phyloP scores from a whole-genome alignment of 2,888 invertebrate species.

The Rhingia campestris region DNA sequence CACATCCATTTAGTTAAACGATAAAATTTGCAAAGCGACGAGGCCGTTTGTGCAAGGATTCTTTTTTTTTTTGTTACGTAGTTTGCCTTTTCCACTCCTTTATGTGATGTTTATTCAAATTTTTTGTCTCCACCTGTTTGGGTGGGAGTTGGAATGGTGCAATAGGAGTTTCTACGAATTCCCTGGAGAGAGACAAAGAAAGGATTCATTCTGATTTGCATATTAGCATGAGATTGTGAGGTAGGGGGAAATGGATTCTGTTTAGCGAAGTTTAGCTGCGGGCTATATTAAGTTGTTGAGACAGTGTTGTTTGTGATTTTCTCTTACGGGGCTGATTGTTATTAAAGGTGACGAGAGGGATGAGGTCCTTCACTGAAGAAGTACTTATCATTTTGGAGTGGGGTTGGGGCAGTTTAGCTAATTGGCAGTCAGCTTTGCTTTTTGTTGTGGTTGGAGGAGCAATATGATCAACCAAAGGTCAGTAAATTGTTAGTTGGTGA shows the following conservation, averaged over 20 bases:
- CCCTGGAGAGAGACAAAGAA: conserved; percentile 9
- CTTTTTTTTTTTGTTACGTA: conserved; percentile 12
- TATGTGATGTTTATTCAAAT: conserved; percentile 44
- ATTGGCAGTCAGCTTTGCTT: conserved; percentile 13
- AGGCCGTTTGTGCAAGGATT: conserved; percentile 41
- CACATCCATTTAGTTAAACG: conserved; percentile 44
- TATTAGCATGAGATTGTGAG: conserved; percentile 1
- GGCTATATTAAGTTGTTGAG: conserved; percentile 32
- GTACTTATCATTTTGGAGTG: not conserved
- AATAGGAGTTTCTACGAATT: conserved; percentile 14
- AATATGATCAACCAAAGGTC: not conserved
- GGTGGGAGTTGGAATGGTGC: not conserved
- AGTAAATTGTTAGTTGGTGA: no score
- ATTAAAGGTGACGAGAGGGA: conserved; percentile 15
- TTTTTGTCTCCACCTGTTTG: conserved; percentile 41
- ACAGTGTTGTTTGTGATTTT: conserved; percentile 3
- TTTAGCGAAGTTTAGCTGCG: conserved; percentile 14
- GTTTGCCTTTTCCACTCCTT: conserved; percentile 10
- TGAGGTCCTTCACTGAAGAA: not conserved
- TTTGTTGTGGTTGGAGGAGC: not conserved
- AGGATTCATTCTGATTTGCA: conserved; percentile 49
- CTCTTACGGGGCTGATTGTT: not conserved
- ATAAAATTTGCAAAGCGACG: conserved; percentile 59
- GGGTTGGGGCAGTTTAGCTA: not conserved
- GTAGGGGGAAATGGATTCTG: conserved; percentile 12